Evolutionary conservation across 1,140 invertebrate genomes (phyloP).

Genomic region (Magallana gigas): DNA sequence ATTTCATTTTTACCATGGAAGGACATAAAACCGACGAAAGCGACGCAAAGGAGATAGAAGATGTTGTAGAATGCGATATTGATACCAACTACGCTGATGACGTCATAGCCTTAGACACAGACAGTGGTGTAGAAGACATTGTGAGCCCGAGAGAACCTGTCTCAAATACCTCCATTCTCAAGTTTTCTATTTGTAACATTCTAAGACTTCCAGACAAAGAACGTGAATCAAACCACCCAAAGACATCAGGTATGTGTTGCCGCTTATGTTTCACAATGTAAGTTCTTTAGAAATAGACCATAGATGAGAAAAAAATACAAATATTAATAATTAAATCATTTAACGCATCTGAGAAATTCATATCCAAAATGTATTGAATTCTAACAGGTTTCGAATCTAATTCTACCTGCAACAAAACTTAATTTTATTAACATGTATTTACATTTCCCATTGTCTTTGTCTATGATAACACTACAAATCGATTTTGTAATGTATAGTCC

Average conservation of each 20-base stretch:
- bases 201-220: not conserved
- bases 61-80: not conserved
- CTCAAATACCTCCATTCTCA: not conserved
- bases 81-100: not conserved
- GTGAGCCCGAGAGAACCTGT: not conserved
- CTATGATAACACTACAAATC: too few relatives aligned
- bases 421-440: too few relatives aligned
- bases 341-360: too few relatives aligned
- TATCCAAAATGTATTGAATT: too few relatives aligned
- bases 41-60: not conserved
- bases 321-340: too few relatives aligned
- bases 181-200: conserved; percentile 10
- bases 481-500: too few relatives aligned
- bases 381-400: too few relatives aligned
- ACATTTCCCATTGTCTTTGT: too few relatives aligned
- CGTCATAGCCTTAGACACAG: not conserved
- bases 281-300: too few relatives aligned
- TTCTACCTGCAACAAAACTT: too few relatives aligned
- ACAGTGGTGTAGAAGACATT: not conserved
- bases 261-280: too few relatives aligned
- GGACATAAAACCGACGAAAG: not conserved
- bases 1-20: not conserved
- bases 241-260: not conserved
- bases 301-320: too few relatives aligned
- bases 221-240: not conserved